phyloP scores from a whole-genome alignment of 2,113 vertebrate genomes.

The Camarhynchus parvulus region DNA sequence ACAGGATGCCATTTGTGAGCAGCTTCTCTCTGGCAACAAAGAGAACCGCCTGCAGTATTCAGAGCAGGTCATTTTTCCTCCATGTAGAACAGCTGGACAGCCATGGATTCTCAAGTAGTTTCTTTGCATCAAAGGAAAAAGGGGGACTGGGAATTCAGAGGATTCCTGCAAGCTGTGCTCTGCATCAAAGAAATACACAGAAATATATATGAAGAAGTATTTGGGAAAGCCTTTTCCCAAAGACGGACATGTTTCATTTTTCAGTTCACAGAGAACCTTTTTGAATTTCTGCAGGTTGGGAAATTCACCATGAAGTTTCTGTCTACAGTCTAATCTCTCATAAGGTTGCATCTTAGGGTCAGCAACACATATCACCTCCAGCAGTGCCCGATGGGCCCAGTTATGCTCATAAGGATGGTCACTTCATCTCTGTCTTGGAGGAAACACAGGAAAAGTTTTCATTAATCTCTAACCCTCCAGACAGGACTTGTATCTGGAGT shows the following conservation, averaged over 20 bases:
- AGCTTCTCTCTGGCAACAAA: not conserved
- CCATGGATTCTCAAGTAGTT: not conserved
- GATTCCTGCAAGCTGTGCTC: not conserved
- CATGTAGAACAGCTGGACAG: not conserved
- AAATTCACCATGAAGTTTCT: not conserved
- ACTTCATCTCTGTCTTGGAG: not conserved
- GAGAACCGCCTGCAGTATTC: not conserved
- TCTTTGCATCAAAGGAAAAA: not conserved
- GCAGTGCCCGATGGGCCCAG: not conserved
- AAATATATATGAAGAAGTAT: not conserved
- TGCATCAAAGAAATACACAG: not conserved
- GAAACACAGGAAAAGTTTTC: not conserved
- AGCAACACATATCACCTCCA: not conserved
- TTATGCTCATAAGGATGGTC: rapidly evolving
- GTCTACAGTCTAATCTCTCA: not conserved
- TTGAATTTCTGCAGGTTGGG: not conserved
- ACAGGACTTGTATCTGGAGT: not conserved
- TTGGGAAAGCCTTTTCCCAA: not conserved
- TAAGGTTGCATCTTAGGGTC: not conserved
- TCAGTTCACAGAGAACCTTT: not conserved
- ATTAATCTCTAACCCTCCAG: not conserved
- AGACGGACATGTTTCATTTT: not conserved
- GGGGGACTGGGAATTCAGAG: not conserved
- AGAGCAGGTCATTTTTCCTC: not conserved
- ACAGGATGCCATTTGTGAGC: not conserved